Evolutionary conservation across 2,113 vertebrate genomes (phyloP), one percentile per base, ranked within the genome.

Genomic region (Ardeotis arabs): DNA sequence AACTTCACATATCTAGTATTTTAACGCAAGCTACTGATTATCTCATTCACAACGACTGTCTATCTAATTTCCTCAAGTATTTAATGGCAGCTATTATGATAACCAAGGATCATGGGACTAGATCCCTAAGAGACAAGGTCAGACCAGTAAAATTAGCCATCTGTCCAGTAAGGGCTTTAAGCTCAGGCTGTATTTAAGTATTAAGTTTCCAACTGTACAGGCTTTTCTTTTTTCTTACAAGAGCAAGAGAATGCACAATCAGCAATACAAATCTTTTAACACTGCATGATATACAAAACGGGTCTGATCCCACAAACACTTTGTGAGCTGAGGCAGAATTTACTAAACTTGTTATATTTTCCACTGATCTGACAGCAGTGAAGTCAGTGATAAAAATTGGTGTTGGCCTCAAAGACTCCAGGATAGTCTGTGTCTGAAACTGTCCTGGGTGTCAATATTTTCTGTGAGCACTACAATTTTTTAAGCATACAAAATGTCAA

Each of bases 121-220:
- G 89, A 96, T 97, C 95, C 91, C 87, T 95, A 93, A 91, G 88
- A 94, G 70, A 86, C 96, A 97, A 97, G 96, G 98, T 97, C 97
- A 98, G 89, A 96, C 93, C 78, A 96, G 88, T 93, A 98, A 98
- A 98, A 98, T 97, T 97, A 98, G 98, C 98, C 98, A 98, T 98
- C 98, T 98, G 98, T 97, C 97, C 96, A 95, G 88, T 79, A 96
- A 97, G 90, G 87, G 59, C 87, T 97, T 98, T 98, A 98, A 97
- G 96, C 89, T 97, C 85, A 96, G 97, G 94, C 96, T 97, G 93
- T 91, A 95, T 94, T 97, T 97, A 97, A 97, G 96, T 93, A 98
- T 97, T 97, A 97, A 83, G 87, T 97, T 96, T 97, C 96, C 95
- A 97, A 96, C 69, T 93, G 85, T 69, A 95, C 78, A 93, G 92